phyloP scores from a whole-genome alignment of 2,888 invertebrate genomes.

The Cataglyphis livida region DNA sequence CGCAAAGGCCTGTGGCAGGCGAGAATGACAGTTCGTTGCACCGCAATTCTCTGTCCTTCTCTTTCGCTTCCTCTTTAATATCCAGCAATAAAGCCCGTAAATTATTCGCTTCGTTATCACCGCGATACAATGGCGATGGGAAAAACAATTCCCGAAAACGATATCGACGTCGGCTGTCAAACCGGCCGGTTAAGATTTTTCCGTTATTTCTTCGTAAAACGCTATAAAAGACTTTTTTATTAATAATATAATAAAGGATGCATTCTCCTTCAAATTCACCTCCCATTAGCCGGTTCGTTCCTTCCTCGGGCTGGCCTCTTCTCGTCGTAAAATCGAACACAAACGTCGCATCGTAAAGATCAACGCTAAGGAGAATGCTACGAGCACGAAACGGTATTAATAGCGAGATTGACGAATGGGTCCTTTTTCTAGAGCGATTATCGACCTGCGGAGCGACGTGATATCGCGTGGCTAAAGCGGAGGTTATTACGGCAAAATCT shows the following conservation, averaged over 20 bases:
- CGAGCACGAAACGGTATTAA: slow-evolving; percentile 29
- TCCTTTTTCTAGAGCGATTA: slow-evolving; percentile 33
- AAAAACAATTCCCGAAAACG: slow-evolving; percentile 20
- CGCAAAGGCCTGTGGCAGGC: slow-evolving; percentile 40
- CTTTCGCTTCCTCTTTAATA: not conserved
- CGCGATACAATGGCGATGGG: not conserved
- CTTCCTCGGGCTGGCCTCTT: slow-evolving; percentile 6
- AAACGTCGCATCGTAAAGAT: slow-evolving; percentile 32
- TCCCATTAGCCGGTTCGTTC: slow-evolving; percentile 28
- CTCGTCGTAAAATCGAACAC: slow-evolving; percentile 38
- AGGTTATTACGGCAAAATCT: slow-evolving; percentile 21
- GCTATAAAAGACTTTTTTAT: not conserved
- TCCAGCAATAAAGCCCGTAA: slow-evolving; percentile 10
- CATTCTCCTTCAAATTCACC: not conserved
- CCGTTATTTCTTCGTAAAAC: not conserved
- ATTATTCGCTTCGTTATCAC: slow-evolving; percentile 7
- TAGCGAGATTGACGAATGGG: slow-evolving; percentile 35
- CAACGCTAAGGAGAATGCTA: slow-evolving; percentile 3
- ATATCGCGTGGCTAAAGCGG: not conserved
- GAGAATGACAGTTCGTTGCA: slow-evolving; percentile 45
- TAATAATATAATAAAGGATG: slow-evolving; percentile 6
- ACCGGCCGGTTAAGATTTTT: not conserved
- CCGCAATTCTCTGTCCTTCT: not conserved
- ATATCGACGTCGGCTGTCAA: not conserved
- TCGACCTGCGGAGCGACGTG: not conserved